Evolutionary conservation across 2,113 vertebrate genomes (phyloP), one percentile per base, ranked within the genome.

Genomic region (Dendrocopos noguchii): DNA sequence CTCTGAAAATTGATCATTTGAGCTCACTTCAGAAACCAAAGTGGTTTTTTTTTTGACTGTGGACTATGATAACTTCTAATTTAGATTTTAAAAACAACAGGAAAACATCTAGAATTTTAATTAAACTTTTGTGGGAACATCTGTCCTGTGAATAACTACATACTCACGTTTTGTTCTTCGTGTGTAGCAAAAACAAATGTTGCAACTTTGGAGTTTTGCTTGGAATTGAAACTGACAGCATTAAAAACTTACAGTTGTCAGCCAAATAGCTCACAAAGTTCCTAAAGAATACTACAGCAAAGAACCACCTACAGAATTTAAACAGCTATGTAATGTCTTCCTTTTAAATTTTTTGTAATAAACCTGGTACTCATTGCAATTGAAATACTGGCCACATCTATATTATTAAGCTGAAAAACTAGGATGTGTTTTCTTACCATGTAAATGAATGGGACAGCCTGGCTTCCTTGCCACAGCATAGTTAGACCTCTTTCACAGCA

Each of bases 1-100:
- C 13, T 16, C 56, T 94, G 53, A 88, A 94, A 93, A 95, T 95
- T 1, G 94, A 88, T 90, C 53, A 88, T 90, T 90, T 81, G 44
- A 63, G 33, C 47, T 86, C 63, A 84, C 39, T 90, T 95, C 66
- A 87, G 31, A 84, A 78, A 65, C 3, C 44, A 50, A 78, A 84
- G 39, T 36, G 16, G 7, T 63, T 60, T 67, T 71, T 60, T 67
- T 71, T 94, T 95, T 81, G 8, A 86, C 86, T 84, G 12, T 88
- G 63, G 36, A 64, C 57, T 61, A 68, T 13, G 73, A 94, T 75
- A 94, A 61, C 25, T 34, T 86, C 86, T 91, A 50, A 59, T 81
- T 87, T 88, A 59, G 24, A 53, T 81, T 87, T 84, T 79, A 29
- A 79, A 91, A 96, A 25, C 44, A 84, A 52, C 44, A 79, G 55